Conservation (phyloP, 1,140 invertebrate species). For the Drosophila pseudoananassae region DNA sequence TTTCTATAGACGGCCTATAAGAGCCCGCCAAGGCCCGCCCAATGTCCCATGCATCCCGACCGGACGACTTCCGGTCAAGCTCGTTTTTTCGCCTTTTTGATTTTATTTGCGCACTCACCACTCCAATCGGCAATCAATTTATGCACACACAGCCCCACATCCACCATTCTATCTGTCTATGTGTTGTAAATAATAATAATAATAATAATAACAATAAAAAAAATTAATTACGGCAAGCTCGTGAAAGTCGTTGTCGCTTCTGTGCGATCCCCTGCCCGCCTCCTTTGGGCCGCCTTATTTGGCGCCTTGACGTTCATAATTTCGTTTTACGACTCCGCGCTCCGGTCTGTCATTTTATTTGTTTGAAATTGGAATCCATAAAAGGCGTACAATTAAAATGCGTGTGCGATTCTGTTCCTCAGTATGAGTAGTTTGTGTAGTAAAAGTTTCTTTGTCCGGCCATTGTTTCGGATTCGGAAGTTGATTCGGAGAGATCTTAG, state of each 20-base stretch:
- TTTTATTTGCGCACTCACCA: slow-evolving; percentile 68
- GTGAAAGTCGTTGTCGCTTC: slow-evolving; percentile 77
- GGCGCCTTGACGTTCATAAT: slow-evolving; percentile 78
- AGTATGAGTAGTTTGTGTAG: slow-evolving; percentile 24
- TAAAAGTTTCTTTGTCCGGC: slow-evolving; percentile 62
- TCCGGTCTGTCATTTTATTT: slow-evolving; percentile 76
- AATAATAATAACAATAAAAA: slow-evolving; percentile 48
- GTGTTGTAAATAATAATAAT: slow-evolving; percentile 59
- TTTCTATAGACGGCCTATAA: slow-evolving; percentile 27
- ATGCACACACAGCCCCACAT: slow-evolving; percentile 13
- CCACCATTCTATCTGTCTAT: slow-evolving; percentile 19
- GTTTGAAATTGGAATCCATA: slow-evolving; percentile 81
- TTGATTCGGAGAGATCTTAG: slow-evolving; percentile 48
- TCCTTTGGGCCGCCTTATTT: slow-evolving; percentile 59
- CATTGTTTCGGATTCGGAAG: slow-evolving; percentile 53
- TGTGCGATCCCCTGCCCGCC: slow-evolving; percentile 33
- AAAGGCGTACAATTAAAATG: slow-evolving; percentile 79
- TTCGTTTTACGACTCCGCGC: slow-evolving; percentile 75
- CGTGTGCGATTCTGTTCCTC: slow-evolving; percentile 27
- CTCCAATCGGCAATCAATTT: slow-evolving; percentile 31
- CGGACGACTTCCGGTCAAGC: slow-evolving; percentile 69
- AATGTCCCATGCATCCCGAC: slow-evolving; percentile 61
- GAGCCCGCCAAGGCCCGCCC: slow-evolving; percentile 53
- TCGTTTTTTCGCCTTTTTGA: slow-evolving; percentile 69
- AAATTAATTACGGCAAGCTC: slow-evolving; percentile 73